phyloP scores from a whole-genome alignment of 2,797 vertebrate genomes.

The Acanthiza pusilla region DNA sequence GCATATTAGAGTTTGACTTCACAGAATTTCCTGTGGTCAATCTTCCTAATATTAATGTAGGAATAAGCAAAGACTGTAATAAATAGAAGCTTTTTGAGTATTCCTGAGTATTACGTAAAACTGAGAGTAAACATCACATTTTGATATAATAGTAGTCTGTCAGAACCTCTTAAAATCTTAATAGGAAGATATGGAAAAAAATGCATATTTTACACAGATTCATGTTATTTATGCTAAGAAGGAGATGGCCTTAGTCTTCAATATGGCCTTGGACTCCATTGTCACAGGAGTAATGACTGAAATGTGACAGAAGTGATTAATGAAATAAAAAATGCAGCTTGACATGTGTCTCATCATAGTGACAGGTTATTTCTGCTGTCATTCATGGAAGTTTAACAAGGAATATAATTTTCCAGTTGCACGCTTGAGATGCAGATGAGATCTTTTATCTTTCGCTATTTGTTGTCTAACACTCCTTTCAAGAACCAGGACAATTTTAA shows the following conservation, averaged over 20 bases:
- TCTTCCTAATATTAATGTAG: background rate
- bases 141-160: background rate
- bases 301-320: background rate
- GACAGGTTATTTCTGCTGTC: conserved; percentile 6
- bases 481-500: background rate
- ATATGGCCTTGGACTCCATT: background rate
- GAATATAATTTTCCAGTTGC: background rate
- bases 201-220: background rate
- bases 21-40: background rate
- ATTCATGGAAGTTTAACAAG: background rate
- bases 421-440: background rate
- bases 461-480: background rate
- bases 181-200: background rate
- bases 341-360: background rate
- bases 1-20: background rate
- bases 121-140: background rate
- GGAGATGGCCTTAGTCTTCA: background rate
- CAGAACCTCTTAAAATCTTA: background rate
- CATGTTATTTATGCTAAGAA: background rate
- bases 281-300: background rate
- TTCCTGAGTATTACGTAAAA: background rate
- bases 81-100: background rate
- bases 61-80: background rate
- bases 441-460: background rate
- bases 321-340: background rate